Percentiles rank a stretch among this genome's conserved stretches.
Conservation (phyloP, 2,113 vertebrate genomes). For the Actinemys pallida region DNA sequence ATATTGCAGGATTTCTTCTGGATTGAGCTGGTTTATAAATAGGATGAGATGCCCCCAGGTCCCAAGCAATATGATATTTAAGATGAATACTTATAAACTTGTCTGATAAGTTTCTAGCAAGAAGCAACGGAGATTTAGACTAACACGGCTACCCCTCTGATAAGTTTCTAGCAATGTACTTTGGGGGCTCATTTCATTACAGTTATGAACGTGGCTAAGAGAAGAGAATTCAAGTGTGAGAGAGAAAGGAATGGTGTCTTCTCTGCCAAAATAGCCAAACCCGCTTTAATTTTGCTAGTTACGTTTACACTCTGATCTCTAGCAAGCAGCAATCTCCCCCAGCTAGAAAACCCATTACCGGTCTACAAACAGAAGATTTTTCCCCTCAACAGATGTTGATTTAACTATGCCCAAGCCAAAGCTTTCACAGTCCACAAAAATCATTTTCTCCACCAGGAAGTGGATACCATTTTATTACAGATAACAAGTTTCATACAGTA, state of each 20-base stretch:
- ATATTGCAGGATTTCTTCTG: not conserved
- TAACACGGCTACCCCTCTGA: not conserved
- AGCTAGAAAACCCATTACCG: not conserved
- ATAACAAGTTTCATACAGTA: fast-evolving
- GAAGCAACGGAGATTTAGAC: no score
- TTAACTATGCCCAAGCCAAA: not conserved
- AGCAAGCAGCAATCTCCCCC: fast-evolving
- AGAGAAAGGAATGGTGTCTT: not conserved
- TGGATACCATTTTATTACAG: not conserved
- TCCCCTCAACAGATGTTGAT: not conserved
- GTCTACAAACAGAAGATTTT: not conserved
- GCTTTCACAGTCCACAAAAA: not conserved
- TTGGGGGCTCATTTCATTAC: not conserved
- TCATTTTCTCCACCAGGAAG: not conserved
- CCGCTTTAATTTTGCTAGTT: not conserved
- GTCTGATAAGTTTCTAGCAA: not conserved
- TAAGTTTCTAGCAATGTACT: not conserved
- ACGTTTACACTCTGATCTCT: not conserved
- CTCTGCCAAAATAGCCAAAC: not conserved
- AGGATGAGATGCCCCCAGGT: not conserved
- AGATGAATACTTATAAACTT: slow-evolving; percentile 2
- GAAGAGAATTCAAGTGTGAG: not conserved
- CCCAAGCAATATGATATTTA: not conserved
- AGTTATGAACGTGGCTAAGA: not conserved
- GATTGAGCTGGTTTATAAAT: not conserved